Base-by-base conservation (phyloP, 1,140 invertebrate genomes). In the Ladona fulva region DNA sequence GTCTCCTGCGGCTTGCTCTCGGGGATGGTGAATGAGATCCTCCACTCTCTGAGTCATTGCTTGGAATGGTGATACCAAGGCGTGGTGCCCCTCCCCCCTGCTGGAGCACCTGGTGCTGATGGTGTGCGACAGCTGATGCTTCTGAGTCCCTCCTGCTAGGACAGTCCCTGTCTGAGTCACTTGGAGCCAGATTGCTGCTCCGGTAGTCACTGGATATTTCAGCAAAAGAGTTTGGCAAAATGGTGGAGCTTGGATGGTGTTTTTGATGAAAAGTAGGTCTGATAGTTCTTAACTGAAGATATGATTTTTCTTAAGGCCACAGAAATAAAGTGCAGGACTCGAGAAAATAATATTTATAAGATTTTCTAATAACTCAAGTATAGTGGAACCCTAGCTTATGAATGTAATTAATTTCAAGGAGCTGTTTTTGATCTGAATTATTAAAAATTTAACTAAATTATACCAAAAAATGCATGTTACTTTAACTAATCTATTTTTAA, bases 21-120 rank as follows among this genome's bases (percentile, higher is more conserved):
- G 94, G 94, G 42, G 93, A 95, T 3, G 94, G 94, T 11, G 93
- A 92, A 85, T 94, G 93, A 80, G 93, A 94, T 75, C 93, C 94
- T 25, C 93, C 93, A 81, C 93, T 95, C 85, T 96, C 94, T 11
- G 93, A 95, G 83, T 96, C 94, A 73, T 91, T 92, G 37, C 89
- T 90, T 0, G 91, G 89, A 10, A 88, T 90, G 75, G 88, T 91
- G 1, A 93, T 86, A 1, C 90, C 91, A 25, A 92, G 84, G 74
- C 90, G 86, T n/a, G 90, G 87, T 22, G 87, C 77, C 66, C 78
- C 42, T n/a, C 19, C 19, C 16, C 75, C 59, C 74, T 24, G 74
- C 25, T 25, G 85, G 42, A 84, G 84, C 11, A 83, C 79, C 24
- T 78, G 79, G 77, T 78, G 78, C 79, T 78, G 80, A 81, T 78